Conservation (phyloP, 2,888 invertebrate genomes). For the Drosophila prostipennis region DNA sequence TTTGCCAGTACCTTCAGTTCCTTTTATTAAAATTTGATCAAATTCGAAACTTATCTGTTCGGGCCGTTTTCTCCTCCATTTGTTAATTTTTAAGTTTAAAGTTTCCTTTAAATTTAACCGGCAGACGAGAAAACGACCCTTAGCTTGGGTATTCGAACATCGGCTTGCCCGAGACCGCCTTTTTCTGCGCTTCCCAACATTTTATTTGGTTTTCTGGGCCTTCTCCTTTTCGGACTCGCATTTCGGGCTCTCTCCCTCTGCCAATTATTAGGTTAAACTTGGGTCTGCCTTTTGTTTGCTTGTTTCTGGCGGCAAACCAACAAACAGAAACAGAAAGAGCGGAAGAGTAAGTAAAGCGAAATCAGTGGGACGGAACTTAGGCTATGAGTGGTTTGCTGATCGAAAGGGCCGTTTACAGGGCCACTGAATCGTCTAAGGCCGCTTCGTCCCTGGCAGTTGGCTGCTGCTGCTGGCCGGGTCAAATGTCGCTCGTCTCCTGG, state of each 20-base stretch:
- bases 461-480: conserved; percentile 82
- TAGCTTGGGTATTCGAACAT: conserved; percentile 1
- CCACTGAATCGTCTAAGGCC: conserved; percentile 83
- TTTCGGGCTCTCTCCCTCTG: conserved; percentile 3
- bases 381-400: conserved; percentile 41
- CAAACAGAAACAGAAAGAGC: conserved; percentile 14
- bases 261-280: conserved; percentile 48
- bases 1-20: not conserved
- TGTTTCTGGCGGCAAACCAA: conserved; percentile 27
- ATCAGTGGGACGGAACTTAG: conserved; percentile 13
- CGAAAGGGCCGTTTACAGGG: conserved; percentile 73
- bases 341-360: conserved; percentile 7
- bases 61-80: no score
- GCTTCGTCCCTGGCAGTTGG: conserved; percentile 53
- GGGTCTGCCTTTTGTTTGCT: conserved; percentile 39
- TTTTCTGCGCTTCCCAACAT: not conserved
- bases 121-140: no score
- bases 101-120: no score
- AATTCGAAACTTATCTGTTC: not conserved
- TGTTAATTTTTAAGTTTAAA: no score
- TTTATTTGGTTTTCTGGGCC: conserved; percentile 11
- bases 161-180: not conserved
- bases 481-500: conserved; percentile 88
- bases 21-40: no score
- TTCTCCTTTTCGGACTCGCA: conserved; percentile 18